Base-by-base conservation (phyloP, 1,140 invertebrate species). In the Hyles euphorbiae region DNA sequence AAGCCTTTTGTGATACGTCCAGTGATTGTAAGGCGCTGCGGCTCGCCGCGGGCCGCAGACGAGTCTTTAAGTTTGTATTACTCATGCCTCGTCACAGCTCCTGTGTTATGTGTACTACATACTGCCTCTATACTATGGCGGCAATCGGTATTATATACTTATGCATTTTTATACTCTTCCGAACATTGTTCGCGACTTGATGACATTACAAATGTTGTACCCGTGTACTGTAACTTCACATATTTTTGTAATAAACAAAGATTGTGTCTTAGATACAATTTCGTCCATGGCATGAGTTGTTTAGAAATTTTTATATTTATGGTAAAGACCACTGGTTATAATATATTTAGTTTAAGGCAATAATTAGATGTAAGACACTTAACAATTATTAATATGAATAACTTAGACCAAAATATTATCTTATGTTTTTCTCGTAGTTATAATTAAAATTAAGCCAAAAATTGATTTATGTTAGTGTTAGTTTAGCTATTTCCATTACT, bases 361-460 rank as follows among this genome's bases (percentile, higher is more conserved):
- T 88, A 88, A 88, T 79, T 87, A 86, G 79, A 63, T 62, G 84
- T 84, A 86, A 77, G 58, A 74, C 82, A 88, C 86, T 88, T 87
- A 88, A 87, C 80, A 75, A 71, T 80, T 79, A 78, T 77, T 76
- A 71, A 80, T 80, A 82, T 72, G 78, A 78, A 84, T 88, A 88
- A 87, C 81, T 84, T 88, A 88, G 86, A 88, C 86, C 86, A 88
- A 88, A 88, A 80, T 88, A 85, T 83, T 84, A 87, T 65, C 81
- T 80, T 83, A 83, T 78, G 73, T 85, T 82, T 88, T 88, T 87
- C 83, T 86, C 61, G 72, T 88, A 88, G 83, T 70, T 83, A 34
- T 63, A 85, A 88, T 83, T 86, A 80, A 84, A 80, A 83, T 73
- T 87, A 88, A 87, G 83, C 86, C 86, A 88, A 88, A 88, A 82